Base-by-base conservation (phyloP, 1,140 invertebrate species). In the Heliconius melpomene region DNA sequence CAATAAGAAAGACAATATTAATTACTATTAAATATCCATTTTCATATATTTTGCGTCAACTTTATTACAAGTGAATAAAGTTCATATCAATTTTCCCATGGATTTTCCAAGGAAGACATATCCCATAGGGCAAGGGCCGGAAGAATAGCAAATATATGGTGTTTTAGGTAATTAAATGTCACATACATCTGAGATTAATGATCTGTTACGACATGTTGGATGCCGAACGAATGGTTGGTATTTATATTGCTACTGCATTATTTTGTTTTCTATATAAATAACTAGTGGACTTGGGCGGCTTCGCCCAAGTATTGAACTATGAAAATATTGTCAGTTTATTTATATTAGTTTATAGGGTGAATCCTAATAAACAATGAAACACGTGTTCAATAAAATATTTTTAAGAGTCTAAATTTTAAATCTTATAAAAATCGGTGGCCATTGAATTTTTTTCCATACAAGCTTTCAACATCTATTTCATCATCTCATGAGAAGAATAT, bases 91-190 rank as follows among this genome's bases (percentile, higher is more conserved):
- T 66, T 13, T 66, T 66, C 18, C 11, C 6, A 66, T 29, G 60
- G 60, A 66, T 23, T 77, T 87, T 80, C 75, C 74, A 16, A 79
- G 54, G 78, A 74, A 84, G 78, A 81, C 74, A 80, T 81, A 72
- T 87, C 80, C 87, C 86, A 87, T 86, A 89, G 87, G 88, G 85
- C 82, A 83, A 87, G 86, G 84, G 87, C 90, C 88, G 92, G 91
- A 94, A 93, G 92, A 92, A 93, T 89, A 87, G 86, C 85, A 87
- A 93, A 94, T 94, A 92, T 94, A 94, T 92, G 91, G 92, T 93
- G 92, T 92, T 93, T 92, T 94, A 93, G 91, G 92, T 94, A 94
- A 94, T 94, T 93, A 93, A 94, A 94, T 93, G 91, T 93, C 92
- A 91, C 91, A 93, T 94, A 92, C 83, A 94, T 94, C 91, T 91